Percentiles rank a stretch among this genome's conserved stretches.
Conservation (phyloP, 2,888 invertebrate species). For the Brassicogethes aeneus region DNA sequence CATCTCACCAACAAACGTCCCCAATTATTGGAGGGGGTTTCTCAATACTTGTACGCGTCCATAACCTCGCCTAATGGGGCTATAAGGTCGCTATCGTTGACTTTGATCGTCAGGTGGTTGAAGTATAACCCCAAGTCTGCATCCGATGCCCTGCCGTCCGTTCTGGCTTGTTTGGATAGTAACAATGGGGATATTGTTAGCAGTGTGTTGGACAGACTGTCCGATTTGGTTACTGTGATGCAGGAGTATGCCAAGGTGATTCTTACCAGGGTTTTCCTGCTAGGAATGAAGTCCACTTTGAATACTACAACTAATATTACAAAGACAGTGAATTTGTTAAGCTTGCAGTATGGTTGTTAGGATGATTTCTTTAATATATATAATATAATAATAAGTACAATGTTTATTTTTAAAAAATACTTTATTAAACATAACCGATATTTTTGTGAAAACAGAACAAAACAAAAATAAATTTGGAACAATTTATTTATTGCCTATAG, state of each 20-base stretch:
- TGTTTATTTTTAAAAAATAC: constrained; percentile 25
- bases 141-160: constrained; percentile 60
- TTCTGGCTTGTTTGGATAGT: constrained; percentile 74
- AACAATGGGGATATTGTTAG: constrained; percentile 69
- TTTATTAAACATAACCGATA: constrained; percentile 30
- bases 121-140: constrained; percentile 51
- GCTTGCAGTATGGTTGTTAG: constrained; percentile 74
- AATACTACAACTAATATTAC: constrained; percentile 69
- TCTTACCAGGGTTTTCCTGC: constrained; percentile 70
- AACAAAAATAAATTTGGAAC: constrained; percentile 10
- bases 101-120: constrained; percentile 61
- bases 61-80: constrained; percentile 54
- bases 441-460: constrained; percentile 14
- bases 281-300: constrained; percentile 70
- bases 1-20: constrained; percentile 61
- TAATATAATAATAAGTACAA: too few species aligned
- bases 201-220: constrained; percentile 70
- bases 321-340: constrained; percentile 71
- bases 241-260: constrained; percentile 78
- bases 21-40: constrained; percentile 55
- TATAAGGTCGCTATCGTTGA: constrained; percentile 62
- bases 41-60: constrained; percentile 54
- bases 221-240: constrained; percentile 73
- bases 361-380: too few species aligned
- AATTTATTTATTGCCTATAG: too few species aligned